Evolutionary conservation across 2,888 invertebrate species (phyloP).

Genomic region (Drymonia ruficornis): DNA sequence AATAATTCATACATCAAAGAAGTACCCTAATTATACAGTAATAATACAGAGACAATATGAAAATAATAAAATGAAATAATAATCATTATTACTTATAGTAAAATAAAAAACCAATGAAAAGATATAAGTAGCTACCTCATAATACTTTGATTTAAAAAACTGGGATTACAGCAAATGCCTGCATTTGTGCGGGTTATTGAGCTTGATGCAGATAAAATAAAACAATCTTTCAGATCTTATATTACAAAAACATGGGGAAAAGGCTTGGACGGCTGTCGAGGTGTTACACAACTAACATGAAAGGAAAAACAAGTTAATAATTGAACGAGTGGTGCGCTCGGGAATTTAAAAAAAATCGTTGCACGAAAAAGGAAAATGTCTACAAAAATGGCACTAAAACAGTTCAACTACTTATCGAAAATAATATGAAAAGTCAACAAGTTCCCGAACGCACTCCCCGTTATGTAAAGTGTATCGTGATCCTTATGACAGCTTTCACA

Average conservation of each 20-base stretch:
- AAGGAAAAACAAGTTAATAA: not conserved
- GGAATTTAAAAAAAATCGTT: constrained; percentile 30
- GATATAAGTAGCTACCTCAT: constrained; percentile 66
- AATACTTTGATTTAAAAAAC: constrained; percentile 39
- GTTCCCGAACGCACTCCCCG: constrained; percentile 24
- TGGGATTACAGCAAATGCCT: constrained; percentile 43
- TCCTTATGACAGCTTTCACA: not conserved
- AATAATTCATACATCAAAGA: constrained; percentile 85
- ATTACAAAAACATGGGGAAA: constrained; percentile 48
- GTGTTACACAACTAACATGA: constrained; percentile 9
- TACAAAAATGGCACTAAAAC: constrained; percentile 48
- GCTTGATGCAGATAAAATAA: constrained; percentile 37
- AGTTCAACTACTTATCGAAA: constrained; percentile 37
- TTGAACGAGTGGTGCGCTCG: constrained; percentile 12
- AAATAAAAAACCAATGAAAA: constrained; percentile 29
- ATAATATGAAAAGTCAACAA: constrained; percentile 40
- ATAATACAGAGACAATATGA: constrained; percentile 74
- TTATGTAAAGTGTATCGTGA: not conserved
- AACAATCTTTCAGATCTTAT: constrained; percentile 55
- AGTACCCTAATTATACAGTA: constrained; percentile 77
- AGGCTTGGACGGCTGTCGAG: constrained; percentile 75
- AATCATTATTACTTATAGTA: constrained; percentile 37
- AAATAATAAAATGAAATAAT: constrained; percentile 49
- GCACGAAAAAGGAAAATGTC: constrained; percentile 26
- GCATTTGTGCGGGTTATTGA: constrained; percentile 54